Base-by-base conservation (phyloP, 2,113 vertebrate species). In the Chroicocephalus ridibundus region DNA sequence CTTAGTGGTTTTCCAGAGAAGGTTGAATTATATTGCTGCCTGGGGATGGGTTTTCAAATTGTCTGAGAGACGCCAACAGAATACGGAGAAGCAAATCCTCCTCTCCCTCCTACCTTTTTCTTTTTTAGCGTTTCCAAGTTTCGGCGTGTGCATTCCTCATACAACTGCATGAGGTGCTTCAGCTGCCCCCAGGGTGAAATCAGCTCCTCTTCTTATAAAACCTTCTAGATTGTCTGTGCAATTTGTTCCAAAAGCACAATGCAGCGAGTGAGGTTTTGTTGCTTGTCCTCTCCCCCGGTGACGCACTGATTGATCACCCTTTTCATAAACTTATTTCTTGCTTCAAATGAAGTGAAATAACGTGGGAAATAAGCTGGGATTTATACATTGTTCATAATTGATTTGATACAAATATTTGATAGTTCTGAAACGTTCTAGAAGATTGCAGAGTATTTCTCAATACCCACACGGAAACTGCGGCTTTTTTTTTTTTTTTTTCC, bases 301-400 rank as follows among this genome's bases (percentile, higher is more conserved):
- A 72, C 58, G 19, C 3, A 5, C 36, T 90, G 69, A 76, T 47
- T 70, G 82, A 88, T 94, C 75, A 88, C 58, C 51, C 75, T 82
- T 71, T 78, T 55, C 57, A 90, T 88, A 84, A 92, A 85, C 42
- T 75, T 90, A 71, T 90, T 85, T 92, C 74, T 82, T 49, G 36
- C 47, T 90, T 90, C 88, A 85, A 92, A 95, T 85, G 47, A 92
- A 96, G 31, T 49, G 79, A 92, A 93, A 68, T 85, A 75, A 85
- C 91, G 52, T 88, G 88, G 96, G 94, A 96, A 96, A 93, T 96
- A 93, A 95, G 78, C 57, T 79, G 25, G 22, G 25, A 77, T 91
- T 72, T 60, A 77, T 60, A 51, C n/a, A 65, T 22, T 72, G 85
- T 62, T 90, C 86, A 82, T 94, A 94, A 96, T 49, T 90, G 27